Conservation (phyloP, 2,888 invertebrate species). For the Brachycybe producta region DNA sequence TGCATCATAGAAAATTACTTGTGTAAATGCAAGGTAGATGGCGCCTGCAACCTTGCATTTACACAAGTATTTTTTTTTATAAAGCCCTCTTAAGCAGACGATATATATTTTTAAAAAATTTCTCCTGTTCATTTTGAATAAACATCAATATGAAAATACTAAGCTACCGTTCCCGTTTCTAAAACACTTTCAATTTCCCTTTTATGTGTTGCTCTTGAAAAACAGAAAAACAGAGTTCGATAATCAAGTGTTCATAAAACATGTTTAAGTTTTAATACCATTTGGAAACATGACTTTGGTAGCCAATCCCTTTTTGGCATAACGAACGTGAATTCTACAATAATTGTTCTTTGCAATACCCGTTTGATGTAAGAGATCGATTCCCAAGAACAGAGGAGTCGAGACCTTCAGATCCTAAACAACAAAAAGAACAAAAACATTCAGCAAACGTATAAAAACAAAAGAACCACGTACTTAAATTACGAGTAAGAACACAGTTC, state of each 20-base stretch:
- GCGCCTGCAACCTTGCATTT: too few relatives aligned
- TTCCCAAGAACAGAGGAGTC: slow-evolving; percentile 17
- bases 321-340: slow-evolving; percentile 17
- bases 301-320: slow-evolving; percentile 17
- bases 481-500: too few relatives aligned
- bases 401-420: slow-evolving; percentile 11
- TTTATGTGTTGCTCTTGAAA: too few relatives aligned
- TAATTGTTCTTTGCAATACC: slow-evolving; percentile 11
- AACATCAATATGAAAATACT: not conserved
- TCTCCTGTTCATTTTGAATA: not conserved
- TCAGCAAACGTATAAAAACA: too few relatives aligned
- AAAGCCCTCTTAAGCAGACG: too few relatives aligned
- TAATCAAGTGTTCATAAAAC: too few relatives aligned
- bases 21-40: too few relatives aligned
- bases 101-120: not conserved
- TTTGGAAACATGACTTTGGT: slow-evolving; percentile 17
- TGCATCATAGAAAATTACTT: not conserved
- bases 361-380: slow-evolving; percentile 14
- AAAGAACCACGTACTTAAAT: too few relatives aligned
- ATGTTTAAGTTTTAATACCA: slow-evolving; percentile 3
- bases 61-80: too few relatives aligned
- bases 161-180: not conserved
- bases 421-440: too few relatives aligned
- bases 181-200: too few relatives aligned
- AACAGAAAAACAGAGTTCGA: too few relatives aligned